Percentiles rank a stretch among this genome's conserved stretches.
These are phyloP conservation scores for Zoanthus sociatus DNA, from an alignment of 92 coral and sea anemone species.

Conservation along the genomic window DNA sequence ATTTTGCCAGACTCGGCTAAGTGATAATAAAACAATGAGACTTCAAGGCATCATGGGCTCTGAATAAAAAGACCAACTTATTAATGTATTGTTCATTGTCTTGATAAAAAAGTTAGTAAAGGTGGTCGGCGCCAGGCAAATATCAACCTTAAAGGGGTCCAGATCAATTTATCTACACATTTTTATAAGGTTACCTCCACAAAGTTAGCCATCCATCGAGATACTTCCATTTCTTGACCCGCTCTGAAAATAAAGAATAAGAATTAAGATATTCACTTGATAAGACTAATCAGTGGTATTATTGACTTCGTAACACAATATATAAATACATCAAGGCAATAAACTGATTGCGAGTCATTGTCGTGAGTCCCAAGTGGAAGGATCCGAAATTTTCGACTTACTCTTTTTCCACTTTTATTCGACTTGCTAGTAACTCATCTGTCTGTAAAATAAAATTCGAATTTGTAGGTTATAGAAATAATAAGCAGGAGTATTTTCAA, in stretches of 20 bases:
- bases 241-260: background rate
- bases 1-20: no score
- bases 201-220: conserved; percentile 43
- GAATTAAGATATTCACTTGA: background rate
- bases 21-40: no score
- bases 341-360: background rate
- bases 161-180: no score
- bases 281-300: background rate
- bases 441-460: conserved; percentile 16
- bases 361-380: background rate
- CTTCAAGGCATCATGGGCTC: no score
- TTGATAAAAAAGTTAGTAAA: no score
- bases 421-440: conserved; percentile 37
- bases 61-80: no score
- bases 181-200: conserved; percentile 10
- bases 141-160: no score
- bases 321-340: background rate
- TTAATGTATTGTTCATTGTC: no score
- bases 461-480: background rate
- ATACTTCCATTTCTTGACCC: conserved; percentile 11
- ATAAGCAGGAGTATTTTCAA: background rate
- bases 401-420: conserved; percentile 29
- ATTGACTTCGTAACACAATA: background rate
- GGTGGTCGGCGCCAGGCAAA: no score
- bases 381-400: background rate